phyloP scores from a whole-genome alignment of 2,113 vertebrate species.

The Plotosus lineatus region DNA sequence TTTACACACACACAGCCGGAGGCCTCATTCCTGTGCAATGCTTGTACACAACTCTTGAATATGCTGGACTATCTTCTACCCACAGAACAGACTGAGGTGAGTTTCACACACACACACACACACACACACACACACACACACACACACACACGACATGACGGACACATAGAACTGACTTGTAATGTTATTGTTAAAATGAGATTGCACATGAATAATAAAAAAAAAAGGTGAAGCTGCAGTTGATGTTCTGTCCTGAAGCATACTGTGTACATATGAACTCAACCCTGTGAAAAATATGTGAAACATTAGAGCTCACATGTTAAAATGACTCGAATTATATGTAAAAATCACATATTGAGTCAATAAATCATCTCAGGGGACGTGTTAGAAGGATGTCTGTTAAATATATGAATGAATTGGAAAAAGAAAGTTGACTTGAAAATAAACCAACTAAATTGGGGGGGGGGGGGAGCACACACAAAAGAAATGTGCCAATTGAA shows the following conservation, averaged over 20 bases:
- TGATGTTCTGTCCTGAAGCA: neutral
- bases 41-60: conserved; percentile 67
- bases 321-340: too few species aligned
- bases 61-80: conserved; percentile 65
- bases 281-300: too few species aligned
- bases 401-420: too few species aligned
- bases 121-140: neutral
- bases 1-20: conserved; percentile 47
- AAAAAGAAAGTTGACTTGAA: too few species aligned
- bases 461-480: too few species aligned
- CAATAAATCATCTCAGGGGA: neutral
- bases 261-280: neutral
- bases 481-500: too few species aligned
- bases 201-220: neutral
- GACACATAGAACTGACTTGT: too few species aligned
- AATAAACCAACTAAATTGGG: too few species aligned
- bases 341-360: neutral
- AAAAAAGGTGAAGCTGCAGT: neutral
- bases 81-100: conserved; percentile 67
- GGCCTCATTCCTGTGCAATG: conserved; percentile 51
- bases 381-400: neutral
- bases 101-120: conserved; percentile 10
- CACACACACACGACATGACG: conserved; percentile 14
- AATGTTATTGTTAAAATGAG: neutral
- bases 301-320: too few species aligned